Conservation (phyloP, 2,113 vertebrate species). For the Gallinago media region DNA sequence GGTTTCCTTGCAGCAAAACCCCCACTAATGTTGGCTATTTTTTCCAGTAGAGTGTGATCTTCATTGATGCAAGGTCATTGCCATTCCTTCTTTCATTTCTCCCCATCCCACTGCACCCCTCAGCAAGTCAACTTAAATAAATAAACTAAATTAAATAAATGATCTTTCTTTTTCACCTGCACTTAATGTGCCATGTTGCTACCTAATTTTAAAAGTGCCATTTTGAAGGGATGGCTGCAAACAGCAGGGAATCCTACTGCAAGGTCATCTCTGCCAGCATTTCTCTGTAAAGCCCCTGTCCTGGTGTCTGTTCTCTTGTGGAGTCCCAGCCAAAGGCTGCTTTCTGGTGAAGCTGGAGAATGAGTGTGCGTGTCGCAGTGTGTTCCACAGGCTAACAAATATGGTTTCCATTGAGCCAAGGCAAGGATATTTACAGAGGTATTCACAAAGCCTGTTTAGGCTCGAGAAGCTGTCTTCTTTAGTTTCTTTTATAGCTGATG, state of each 20-base stretch:
- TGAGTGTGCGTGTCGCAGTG: background rate
- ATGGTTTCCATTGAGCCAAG: background rate
- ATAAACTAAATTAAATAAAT: background rate
- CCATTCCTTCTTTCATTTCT: constrained; percentile 19
- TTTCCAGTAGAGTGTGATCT: background rate
- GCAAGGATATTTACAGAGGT: background rate
- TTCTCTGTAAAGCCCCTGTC: background rate
- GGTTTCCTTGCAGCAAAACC: constrained; percentile 36
- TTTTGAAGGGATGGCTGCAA: background rate
- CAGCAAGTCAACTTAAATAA: background rate
- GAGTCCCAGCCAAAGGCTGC: background rate
- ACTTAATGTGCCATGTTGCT: background rate
- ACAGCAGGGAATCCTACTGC: background rate
- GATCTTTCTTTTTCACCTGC: background rate
- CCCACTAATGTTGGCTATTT: background rate
- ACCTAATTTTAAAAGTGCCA: background rate
- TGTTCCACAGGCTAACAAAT: background rate
- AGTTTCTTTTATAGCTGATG: background rate
- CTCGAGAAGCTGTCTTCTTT: background rate
- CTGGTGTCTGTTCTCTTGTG: background rate
- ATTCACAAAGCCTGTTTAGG: background rate
- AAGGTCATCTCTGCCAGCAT: background rate
- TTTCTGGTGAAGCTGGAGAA: background rate
- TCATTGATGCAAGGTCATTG: constrained; percentile 60
- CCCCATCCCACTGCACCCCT: background rate